These are phyloP conservation scores for Paraescarpia echinospica DNA, from an alignment of 1,140 invertebrate genomes.

Conservation along the genomic window DNA sequence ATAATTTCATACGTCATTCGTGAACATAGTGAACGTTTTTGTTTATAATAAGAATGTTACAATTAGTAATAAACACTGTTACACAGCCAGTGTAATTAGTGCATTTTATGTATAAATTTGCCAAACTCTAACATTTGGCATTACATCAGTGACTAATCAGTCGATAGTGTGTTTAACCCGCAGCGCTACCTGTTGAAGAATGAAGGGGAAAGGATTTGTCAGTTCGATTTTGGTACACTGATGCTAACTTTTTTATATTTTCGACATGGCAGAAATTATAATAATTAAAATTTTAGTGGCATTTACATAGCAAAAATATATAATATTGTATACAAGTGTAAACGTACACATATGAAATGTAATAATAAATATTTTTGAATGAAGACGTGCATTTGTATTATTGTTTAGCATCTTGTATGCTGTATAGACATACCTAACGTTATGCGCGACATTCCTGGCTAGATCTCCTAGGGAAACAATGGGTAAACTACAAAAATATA, in stretches of 20 bases:
- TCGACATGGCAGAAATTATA: background rate
- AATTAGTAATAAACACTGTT: background rate
- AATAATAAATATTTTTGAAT: background rate
- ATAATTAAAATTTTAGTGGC: background rate
- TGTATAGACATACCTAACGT: too few species aligned
- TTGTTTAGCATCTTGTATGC: too few species aligned
- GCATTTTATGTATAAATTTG: background rate
- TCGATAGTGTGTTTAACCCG: background rate
- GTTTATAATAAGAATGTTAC: background rate
- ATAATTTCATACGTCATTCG: too few species aligned
- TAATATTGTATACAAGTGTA: background rate
- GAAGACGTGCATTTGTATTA: too few species aligned
- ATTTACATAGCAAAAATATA: background rate
- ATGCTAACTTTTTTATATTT: background rate
- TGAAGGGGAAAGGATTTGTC: too few species aligned
- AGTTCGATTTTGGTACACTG: too few species aligned
- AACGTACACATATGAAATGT: background rate
- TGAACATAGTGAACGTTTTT: too few species aligned
- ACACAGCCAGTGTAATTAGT: background rate
- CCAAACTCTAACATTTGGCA: background rate
- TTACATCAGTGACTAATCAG: background rate
- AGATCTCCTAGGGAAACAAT: too few species aligned
- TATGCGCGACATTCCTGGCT: too few species aligned
- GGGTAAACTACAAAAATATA: too few species aligned
- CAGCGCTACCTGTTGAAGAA: background rate